These are phyloP conservation scores for Salvelinus namaycush DNA, from an alignment of 2,113 vertebrate species.

Conservation along the genomic window DNA sequence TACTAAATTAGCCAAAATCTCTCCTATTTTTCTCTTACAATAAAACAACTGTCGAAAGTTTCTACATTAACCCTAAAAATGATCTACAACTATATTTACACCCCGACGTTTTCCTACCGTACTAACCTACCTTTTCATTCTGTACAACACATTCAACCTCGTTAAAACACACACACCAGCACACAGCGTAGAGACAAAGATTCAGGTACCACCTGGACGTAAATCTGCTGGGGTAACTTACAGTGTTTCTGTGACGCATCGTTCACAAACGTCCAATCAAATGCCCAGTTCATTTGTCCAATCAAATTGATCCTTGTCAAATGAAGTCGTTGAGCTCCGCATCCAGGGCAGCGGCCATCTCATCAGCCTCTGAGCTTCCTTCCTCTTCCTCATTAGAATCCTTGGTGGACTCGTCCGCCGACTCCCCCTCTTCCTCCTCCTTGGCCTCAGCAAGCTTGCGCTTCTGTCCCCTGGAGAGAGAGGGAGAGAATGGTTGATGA, in stretches of 20 bases:
- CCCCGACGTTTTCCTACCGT: conserved; percentile 19
- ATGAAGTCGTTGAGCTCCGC: conserved; percentile 92
- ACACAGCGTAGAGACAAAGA: conserved; percentile 46
- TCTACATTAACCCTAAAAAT: conserved; percentile 54
- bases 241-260: background rate
- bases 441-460: conserved; percentile 82
- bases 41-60: conserved; percentile 64
- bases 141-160: conserved; percentile 66
- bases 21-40: conserved; percentile 45
- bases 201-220: conserved; percentile 45
- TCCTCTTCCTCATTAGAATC: conserved; percentile 91
- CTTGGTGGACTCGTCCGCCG: conserved; percentile 84
- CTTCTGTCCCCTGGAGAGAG: conserved; percentile 83
- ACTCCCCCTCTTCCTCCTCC: conserved; percentile 68
- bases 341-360: conserved; percentile 95
- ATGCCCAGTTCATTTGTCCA: conserved; percentile 55
- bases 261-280: background rate
- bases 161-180: conserved; percentile 30
- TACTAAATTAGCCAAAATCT: conserved; percentile 33
- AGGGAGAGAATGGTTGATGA: conserved; percentile 10
- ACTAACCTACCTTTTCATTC: conserved; percentile 41
- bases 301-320: conserved; percentile 63
- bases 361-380: conserved; percentile 93
- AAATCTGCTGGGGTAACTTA: background rate
- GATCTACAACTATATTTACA: conserved; percentile 63